Conservation (phyloP, 2,888 invertebrate species). For the Epistrophe eligans region DNA sequence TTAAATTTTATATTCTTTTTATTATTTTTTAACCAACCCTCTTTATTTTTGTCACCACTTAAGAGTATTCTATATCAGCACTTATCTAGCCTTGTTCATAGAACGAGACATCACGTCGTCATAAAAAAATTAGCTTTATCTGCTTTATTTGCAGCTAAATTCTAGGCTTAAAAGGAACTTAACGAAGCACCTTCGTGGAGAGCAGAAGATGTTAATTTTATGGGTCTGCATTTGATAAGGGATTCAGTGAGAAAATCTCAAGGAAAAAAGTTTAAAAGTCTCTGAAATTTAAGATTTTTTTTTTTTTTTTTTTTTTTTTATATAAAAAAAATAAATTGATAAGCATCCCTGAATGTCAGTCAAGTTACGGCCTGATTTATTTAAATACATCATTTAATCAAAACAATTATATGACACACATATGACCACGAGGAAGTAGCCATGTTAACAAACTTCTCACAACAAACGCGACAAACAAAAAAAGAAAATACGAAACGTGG, state of each 20-base stretch:
- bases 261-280: background rate
- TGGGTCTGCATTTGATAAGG: background rate
- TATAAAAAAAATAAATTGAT: background rate
- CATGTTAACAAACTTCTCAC: conserved; percentile 42
- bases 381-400: conserved; percentile 20
- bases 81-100: background rate
- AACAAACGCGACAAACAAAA: background rate
- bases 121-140: conserved; percentile 3
- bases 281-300: background rate
- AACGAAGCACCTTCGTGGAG: background rate
- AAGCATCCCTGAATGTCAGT: background rate
- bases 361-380: background rate
- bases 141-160: background rate
- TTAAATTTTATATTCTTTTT: conserved; percentile 11
- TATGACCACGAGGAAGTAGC: conserved; percentile 6
- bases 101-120: background rate
- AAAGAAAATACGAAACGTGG: background rate
- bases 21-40: background rate
- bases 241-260: background rate
- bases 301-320: no score
- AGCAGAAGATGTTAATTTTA: background rate
- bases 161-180: background rate
- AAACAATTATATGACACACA: conserved; percentile 21
- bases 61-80: background rate
- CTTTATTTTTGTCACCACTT: background rate